These are phyloP conservation scores for Lasioglossum zephyrum DNA, from an alignment of 2,888 invertebrate species.

Conservation along the genomic window DNA sequence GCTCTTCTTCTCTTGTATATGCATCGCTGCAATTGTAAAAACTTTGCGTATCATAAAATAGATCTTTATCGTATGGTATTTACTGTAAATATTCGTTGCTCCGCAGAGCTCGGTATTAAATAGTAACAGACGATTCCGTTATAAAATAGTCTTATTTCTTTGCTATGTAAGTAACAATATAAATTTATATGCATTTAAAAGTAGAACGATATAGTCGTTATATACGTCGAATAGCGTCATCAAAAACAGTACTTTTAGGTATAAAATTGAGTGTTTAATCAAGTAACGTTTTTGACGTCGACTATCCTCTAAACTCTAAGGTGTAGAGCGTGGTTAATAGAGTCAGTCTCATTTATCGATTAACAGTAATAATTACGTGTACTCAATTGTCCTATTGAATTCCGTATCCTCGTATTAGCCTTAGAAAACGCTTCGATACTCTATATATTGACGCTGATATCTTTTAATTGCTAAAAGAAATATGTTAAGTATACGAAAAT, in stretches of 20 bases:
- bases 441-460: neutral
- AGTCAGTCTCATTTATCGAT: constrained; percentile 50
- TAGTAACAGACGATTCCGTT: constrained; percentile 33
- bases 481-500: neutral
- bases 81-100: constrained; percentile 9
- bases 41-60: constrained; percentile 28
- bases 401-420: neutral
- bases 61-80: constrained; percentile 22
- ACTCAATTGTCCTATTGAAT: constrained; percentile 19
- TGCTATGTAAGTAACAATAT: constrained; percentile 26
- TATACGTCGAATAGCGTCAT: neutral
- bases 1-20: neutral
- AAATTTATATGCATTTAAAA: neutral
- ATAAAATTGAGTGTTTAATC: neutral
- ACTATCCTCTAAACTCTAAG: neutral
- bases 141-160: constrained; percentile 22
- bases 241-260: neutral
- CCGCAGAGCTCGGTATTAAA: neutral
- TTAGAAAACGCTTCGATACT: neutral
- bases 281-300: constrained; percentile 1
- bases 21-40: neutral
- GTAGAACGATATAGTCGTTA: constrained; percentile 4
- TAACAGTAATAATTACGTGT: constrained; percentile 23
- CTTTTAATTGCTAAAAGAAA: neutral
- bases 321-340: constrained; percentile 27